Evolutionary conservation across 2,888 invertebrate species (phyloP), one percentile per base, ranked within the genome.

Genomic region (Ectemnius cavifrons): DNA sequence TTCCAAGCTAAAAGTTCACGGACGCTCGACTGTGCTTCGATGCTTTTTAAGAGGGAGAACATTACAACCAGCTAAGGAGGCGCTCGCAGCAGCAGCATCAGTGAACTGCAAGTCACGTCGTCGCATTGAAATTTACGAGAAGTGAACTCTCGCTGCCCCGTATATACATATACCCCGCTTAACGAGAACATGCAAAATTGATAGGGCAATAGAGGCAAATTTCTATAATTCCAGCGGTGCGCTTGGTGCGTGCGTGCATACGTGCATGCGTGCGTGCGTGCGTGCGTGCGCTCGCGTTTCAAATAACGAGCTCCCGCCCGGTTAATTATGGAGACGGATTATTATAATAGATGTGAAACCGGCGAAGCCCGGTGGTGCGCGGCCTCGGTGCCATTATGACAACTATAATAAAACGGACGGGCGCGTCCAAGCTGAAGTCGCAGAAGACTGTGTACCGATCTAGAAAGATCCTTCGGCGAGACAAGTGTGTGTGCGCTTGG

Each of bases 291-390:
- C 8, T 4, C 37, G 37, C 37, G 37, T 37, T 37, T 37, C 8
- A 11, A 37, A 37, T 37, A 37, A 37, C 37, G 37, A 37, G 37
- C 37, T 8, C 8, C 37, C 37, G 37, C 37, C 52, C 37, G 23
- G 46, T 67, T 74, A 75, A 81, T 75, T 81, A 59, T 4, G 52
- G 52, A 52, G 28, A 20, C 27, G n/a, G 20, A 18, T 60, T 16
- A 20, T 4, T 46, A 14, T 59, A 23, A 46, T 20, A 13, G 6
- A 47, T 49, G 46, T 20, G 11, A 57, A 37, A 37, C 37, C 8
- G n/a, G 52, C 52, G 52, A 14, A 13, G 13, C 14, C 52, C 52
- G 52, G 37, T 37, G 37, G 5, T 37, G 37, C 47, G 11, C 20
- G 63, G 5, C 49, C 49, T 5, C 56, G 59, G 27, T 5, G 23